Base-by-base conservation (phyloP, 2,797 vertebrate genomes). In the Xyrichtys novacula region DNA sequence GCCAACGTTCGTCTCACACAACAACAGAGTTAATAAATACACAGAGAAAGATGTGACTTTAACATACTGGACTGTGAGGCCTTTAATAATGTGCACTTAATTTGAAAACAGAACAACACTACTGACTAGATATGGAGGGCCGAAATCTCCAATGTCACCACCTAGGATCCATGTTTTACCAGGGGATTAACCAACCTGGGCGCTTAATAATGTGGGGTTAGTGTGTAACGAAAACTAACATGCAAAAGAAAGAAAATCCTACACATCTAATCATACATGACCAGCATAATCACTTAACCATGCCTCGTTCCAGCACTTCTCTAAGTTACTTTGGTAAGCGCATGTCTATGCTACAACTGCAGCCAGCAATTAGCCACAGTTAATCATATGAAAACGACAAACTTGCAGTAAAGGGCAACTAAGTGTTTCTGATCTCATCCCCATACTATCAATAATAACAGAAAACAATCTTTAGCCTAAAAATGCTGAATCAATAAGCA, bases 1-100 rank as follows among this genome's bases (percentile, higher is more conserved):
- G 78, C 56, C 69, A 80, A 23, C 19, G 19, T 62, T 66, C n/a
- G n/a, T n/a, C 39, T 74, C 25, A 66, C 57, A 72, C 28, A 17
- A 65, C 49, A 63, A 49, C 25, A 71, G 57, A 44, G 46, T 42
- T 53, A 32, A 76, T 40, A 48, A 15, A 47, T 49, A 46, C 44
- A 72, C 22, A 54, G 54, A 59, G 16, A 48, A 22, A 39, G 38
- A 19, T 7, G n/a, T n/a, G n/a, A n/a, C 11, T 4, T 32, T 8
- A 34, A 34, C 10, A 69, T 15, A 39, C 20, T 63, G 22, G 22
- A 46, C 32, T 23, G 15, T 7, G 3, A 3, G 6, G 25, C 11
- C n/a, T 17, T 20, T 15, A 17, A 42, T 34, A 49, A 60, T 44
- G 11, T 28, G 4, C 15, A 42, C 36, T 14, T 34, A 22, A 60